These are phyloP conservation scores for Listronotus bonariensis DNA, from an alignment of 1,140 invertebrate species.

Conservation along the genomic window DNA sequence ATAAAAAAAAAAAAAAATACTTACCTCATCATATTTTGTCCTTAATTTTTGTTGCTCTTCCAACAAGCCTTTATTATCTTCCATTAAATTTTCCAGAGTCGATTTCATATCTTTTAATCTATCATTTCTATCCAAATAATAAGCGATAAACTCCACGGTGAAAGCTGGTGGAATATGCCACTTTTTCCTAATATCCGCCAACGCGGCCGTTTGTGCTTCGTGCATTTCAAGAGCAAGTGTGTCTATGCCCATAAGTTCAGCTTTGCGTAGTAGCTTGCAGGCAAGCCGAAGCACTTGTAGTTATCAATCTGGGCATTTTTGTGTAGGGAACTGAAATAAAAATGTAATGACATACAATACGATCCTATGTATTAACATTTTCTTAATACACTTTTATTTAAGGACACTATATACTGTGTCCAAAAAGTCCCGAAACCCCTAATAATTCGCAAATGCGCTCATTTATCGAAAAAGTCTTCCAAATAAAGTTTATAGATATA, in stretches of 20 bases:
- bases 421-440: too few species aligned
- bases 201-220: constrained; percentile 76
- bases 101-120: constrained; percentile 78
- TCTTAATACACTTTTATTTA: too few species aligned
- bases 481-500: too few species aligned
- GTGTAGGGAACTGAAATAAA: constrained; percentile 76
- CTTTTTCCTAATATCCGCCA: constrained; percentile 86
- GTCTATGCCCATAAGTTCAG: constrained; percentile 88
- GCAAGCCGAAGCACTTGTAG: constrained; percentile 88
- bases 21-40: constrained; percentile 70
- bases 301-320: constrained; percentile 89
- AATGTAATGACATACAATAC: too few species aligned
- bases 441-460: too few species aligned
- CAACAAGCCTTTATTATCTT: constrained; percentile 73
- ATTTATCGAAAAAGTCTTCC: too few species aligned
- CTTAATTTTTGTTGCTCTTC: constrained; percentile 75
- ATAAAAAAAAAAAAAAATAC: too few species aligned
- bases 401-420: too few species aligned
- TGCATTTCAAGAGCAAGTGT: constrained; percentile 76
- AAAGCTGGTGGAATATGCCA: constrained; percentile 92
- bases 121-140: constrained; percentile 85
- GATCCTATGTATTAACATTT: too few species aligned
- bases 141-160: constrained; percentile 92
- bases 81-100: constrained; percentile 74
- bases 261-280: constrained; percentile 82